Evolutionary conservation across 2,888 invertebrate species (phyloP), one percentile per base, ranked within the genome.

Genomic region (Acrobasis repandana): DNA sequence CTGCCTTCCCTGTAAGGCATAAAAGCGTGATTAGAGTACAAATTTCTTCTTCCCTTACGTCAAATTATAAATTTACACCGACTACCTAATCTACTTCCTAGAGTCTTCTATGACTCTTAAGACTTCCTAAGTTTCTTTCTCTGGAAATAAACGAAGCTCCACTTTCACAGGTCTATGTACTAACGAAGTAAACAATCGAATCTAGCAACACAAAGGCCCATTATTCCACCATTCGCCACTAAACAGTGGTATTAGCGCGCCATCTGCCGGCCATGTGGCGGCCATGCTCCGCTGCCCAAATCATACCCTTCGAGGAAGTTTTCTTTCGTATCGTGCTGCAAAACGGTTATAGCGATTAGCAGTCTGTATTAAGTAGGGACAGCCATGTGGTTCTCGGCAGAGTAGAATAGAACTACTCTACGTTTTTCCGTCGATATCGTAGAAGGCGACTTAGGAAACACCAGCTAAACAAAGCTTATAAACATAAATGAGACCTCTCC

Each of bases 181-280:
- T 16, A 6, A 48, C 56, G 8, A 48, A 57, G 48, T 10, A n/a
- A 18, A 57, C 47, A 48, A 36, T 49, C n/a, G 38, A 9, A 50
- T 59, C 60, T 61, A 47, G 62, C 28, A 28, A 28, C 68, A 74
- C 72, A 81, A 79, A 76, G 68, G 64, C 62, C 72, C 63, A 78
- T 82, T 78, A 80, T 79, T 77, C 72, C 63, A 66, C 54, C 38
- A 54, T 54, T 54, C 54, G 14, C 38, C 52, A 72, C 74, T 82
- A 79, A 76, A 75, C 71, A 70, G 69, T 66, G 67, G 64, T 67
- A 74, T 76, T 75, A 68, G 73, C 74, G 62, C 71, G 60, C 82
- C 90, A 90, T 87, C 85, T 89, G 88, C 72, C 70, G 65, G 80
- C 76, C 88, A 90, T 88, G 86, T 89, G 68, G 56, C 69, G 72